Evolutionary conservation across 1,140 invertebrate genomes (phyloP), one percentile per base, ranked within the genome.

Genomic region (Drosophila fuyamai): DNA sequence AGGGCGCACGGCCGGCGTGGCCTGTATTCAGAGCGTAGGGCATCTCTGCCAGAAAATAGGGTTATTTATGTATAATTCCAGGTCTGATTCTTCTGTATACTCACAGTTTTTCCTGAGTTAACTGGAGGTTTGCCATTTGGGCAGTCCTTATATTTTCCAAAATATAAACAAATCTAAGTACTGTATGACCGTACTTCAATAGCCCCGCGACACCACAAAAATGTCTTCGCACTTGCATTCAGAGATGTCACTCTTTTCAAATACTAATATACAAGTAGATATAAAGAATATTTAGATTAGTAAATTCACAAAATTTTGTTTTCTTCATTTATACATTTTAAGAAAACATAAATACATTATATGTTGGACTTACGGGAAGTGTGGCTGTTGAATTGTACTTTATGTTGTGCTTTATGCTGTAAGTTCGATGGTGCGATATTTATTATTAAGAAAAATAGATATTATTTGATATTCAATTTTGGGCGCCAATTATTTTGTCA

Each of bases 31-130:
- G 85, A 90, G 12, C 84, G 84, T 48, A 89, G 29, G 10, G 85
- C 84, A 16, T 89, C 81, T 38, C 84, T 89, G 18, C 7, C 3
- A 12, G 9, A 14, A 41, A 16, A 7, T 41, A 13, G 0, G 5
- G 13, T 7, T 0, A 5, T n/a, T 43, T 5, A 14, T 16, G 0
- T 4, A 23, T 10, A 23, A 14, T 18, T 1, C 1, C 6, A 2
- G 7, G 3, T 12, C 6, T 47, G 29, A 8, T 9, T 2, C 9
- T 3, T 16, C 3, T 2, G 8, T 43, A 9, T n/a, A 89, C 84
- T 89, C 53, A 89, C 84, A 90, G 84, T 81, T 81, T 89, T 84
- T 89, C 84, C 41, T 85, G 85, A 44, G 84, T 89, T 51, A 89
- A 47, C 48, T 81, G 77, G 16, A 85, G 67, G 55, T 89, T 89